Evolutionary conservation across 1,140 invertebrate species (phyloP).

Genomic region (Diuraphis noxia): DNA sequence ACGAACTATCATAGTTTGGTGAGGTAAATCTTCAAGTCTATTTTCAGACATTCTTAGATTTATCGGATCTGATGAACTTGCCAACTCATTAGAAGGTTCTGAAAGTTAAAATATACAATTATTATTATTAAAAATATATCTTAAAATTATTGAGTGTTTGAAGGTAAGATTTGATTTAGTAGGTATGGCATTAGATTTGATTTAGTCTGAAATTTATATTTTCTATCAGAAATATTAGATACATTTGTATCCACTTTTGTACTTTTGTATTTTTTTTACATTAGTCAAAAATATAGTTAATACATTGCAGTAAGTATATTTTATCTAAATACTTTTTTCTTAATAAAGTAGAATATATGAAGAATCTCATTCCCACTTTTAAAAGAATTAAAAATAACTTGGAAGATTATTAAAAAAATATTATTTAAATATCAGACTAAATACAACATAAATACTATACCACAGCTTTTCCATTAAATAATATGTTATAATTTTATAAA

Average conservation of each 20-base stretch:
- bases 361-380: neutral
- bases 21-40: neutral
- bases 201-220: neutral
- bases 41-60: neutral
- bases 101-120: neutral
- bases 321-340: neutral
- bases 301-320: neutral
- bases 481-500: neutral
- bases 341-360: no score
- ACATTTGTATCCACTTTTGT: neutral
- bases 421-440: neutral
- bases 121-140: neutral
- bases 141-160: no score
- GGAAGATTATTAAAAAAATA: neutral
- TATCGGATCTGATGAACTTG: neutral
- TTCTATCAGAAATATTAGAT: neutral
- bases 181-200: neutral
- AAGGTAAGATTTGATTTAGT: neutral
- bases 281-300: neutral
- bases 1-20: neutral
- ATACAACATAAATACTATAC: neutral
- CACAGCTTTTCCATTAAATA: neutral
- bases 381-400: neutral
- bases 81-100: neutral
- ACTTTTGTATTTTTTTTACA: no score